phyloP scores from a whole-genome alignment of 35 echinoderm and acorn worm species.

The Lytechinus variegatus region DNA sequence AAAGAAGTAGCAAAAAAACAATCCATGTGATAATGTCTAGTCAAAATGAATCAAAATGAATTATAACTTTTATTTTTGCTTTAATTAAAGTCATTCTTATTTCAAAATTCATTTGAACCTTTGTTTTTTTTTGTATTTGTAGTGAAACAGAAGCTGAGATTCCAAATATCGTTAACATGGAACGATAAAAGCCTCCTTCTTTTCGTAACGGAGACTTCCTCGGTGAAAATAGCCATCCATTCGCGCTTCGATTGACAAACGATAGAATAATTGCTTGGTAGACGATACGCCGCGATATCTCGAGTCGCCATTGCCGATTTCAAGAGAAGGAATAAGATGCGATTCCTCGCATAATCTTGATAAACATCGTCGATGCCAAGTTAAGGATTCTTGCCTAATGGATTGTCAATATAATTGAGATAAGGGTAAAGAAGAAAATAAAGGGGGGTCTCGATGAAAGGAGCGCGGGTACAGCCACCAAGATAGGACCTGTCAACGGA shows the following conservation, averaged over 20 bases:
- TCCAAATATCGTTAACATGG: not conserved
- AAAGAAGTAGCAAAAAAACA: too few relatives aligned
- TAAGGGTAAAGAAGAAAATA: not conserved
- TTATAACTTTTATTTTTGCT: too few relatives aligned
- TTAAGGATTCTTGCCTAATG: slow-evolving; percentile 11
- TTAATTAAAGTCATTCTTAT: not conserved
- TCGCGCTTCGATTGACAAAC: slow-evolving; percentile 28
- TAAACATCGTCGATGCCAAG: not conserved
- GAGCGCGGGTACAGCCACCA: not conserved
- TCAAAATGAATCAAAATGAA: too few relatives aligned
- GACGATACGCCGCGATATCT: slow-evolving; percentile 25
- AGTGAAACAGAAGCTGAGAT: not conserved
- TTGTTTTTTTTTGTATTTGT: not conserved
- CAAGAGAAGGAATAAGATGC: not conserved
- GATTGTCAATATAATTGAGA: slow-evolving; percentile 43
- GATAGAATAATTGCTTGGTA: slow-evolving; percentile 16
- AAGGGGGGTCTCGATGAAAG: not conserved
- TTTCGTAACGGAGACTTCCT: not conserved
- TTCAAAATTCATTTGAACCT: not conserved
- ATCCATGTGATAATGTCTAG: too few relatives aligned
- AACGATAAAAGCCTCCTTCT: not conserved
- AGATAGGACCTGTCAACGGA: not conserved
- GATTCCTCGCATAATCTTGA: not conserved
- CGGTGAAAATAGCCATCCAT: not conserved
- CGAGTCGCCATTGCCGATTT: not conserved